Base-by-base conservation (phyloP, 1,140 invertebrate species). In the Caenorhabditis brenneri region DNA sequence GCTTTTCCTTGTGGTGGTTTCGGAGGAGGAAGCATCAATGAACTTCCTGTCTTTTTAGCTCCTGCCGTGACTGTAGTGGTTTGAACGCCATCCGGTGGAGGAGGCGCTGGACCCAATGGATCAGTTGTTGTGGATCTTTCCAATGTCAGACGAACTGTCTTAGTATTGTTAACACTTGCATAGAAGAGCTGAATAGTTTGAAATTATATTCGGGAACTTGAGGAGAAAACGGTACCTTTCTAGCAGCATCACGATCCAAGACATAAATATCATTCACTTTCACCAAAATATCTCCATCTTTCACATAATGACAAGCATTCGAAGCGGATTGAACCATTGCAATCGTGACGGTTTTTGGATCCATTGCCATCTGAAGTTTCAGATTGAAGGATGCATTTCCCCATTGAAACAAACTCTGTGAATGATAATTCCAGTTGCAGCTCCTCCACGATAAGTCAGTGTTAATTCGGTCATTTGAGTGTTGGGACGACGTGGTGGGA, bases 81-180 rank as follows among this genome's bases (percentile, higher is more conserved):
- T 31, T 15, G 65, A 42, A 31, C 65, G 9, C 65, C 65, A 24
- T 74, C 65, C 3, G 65, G 65, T 24, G 65, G 65, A 12, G 65
- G 65, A 22, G 65, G 65, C 6, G 65, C 65, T 22, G 65, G 65
- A 7, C 65, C 65, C 10, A 74, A n/a, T 24, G 65, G 65, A 39
- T 74, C 65, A 22, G 65, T 74, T 10, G 65, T 74, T 15, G 65
- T 74, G 9, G 65, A 74, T 74, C 65, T 74, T 42, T 74, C 65
- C 33, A 74, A 15, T 12, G 65, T 74, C 33, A 74, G n/a, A 74
- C 65, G 65, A n/a, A 74, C 65, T 22, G 65, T 74, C 15, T 74
- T 74, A 3, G 65, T 74, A n/a, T 74, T 74, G 65, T 74, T 74
- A n/a, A 74, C 65, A 74, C 65, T 74, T 31, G 65, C 65, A 31